Evolutionary conservation across 2,113 vertebrate species (phyloP).

Genomic region (Ammodytes marinus): DNA sequence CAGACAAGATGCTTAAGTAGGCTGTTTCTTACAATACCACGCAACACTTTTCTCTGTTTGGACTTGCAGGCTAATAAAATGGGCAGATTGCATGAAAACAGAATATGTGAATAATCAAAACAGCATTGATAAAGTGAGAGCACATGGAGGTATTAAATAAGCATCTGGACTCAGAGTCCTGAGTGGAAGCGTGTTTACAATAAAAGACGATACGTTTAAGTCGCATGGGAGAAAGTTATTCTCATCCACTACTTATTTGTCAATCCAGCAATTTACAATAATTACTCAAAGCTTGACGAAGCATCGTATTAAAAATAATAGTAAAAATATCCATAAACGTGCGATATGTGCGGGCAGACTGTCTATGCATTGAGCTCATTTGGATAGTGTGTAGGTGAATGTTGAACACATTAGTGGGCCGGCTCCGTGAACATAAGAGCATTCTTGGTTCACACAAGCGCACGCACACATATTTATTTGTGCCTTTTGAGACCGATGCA

Average conservation of each 20-base stretch:
- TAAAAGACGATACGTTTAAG: not conserved
- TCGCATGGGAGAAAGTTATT: not conserved
- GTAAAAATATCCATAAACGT: not conserved
- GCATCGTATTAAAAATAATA: not conserved
- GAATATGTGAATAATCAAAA: constrained; percentile 41
- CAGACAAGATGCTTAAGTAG: constrained; percentile 52
- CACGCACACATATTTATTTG: constrained; percentile 65
- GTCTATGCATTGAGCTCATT: constrained; percentile 44
- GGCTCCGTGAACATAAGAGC: constrained; percentile 35
- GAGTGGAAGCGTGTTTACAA: not conserved
- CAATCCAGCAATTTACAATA: not conserved
- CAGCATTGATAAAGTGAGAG: constrained; percentile 35
- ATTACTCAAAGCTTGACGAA: not conserved
- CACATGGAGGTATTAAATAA: constrained; percentile 32
- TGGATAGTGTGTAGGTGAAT: constrained; percentile 65
- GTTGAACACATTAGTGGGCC: constrained; percentile 55
- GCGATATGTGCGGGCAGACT: no score
- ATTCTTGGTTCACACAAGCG: constrained; percentile 42
- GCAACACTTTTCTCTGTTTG: constrained; percentile 51
- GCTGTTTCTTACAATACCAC: constrained; percentile 51
- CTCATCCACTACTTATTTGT: constrained; percentile 13
- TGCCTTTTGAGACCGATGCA: constrained; percentile 58
- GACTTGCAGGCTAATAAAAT: constrained; percentile 1
- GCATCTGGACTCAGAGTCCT: constrained; percentile 40
- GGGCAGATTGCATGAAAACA: constrained; percentile 33